A percentile compares a stretch with the other conserved stretches of the same genome.
These are phyloP conservation scores for Whitmania pigra DNA, from an alignment of 1,140 invertebrate species.

Conservation along the genomic window DNA sequence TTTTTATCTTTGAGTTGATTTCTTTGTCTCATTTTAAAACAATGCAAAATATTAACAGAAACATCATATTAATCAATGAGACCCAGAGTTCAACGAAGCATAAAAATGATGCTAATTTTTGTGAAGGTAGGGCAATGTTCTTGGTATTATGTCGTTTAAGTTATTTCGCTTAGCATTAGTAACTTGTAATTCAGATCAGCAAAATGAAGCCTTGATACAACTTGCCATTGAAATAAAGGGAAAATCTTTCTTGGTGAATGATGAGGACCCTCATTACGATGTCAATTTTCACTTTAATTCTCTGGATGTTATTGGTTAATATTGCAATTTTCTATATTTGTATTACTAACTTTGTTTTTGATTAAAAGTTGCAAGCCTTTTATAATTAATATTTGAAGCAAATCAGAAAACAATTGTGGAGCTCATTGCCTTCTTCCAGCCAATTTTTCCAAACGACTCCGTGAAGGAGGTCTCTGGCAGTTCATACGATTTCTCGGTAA, in stretches of 20 bases:
- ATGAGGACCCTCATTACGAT: constrained; percentile 55
- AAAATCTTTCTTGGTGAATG: not conserved
- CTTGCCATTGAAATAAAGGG: not conserved
- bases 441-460: constrained; percentile 50
- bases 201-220: constrained; percentile 4
- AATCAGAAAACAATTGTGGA: constrained; percentile 91
- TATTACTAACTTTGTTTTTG: not conserved
- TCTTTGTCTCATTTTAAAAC: not conserved
- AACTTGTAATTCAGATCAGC: constrained; percentile 8
- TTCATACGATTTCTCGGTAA: no score
- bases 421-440: constrained; percentile 67
- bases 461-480: not conserved
- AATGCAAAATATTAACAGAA: no score
- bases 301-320: constrained; percentile 73
- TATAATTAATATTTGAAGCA: constrained; percentile 44
- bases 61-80: no score
- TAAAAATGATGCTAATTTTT: no score
- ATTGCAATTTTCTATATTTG: not conserved
- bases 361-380: no score
- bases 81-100: not conserved
- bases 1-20: constrained; percentile 10
- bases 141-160: constrained; percentile 15
- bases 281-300: constrained; percentile 83
- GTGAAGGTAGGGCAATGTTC: not conserved
- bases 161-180: not conserved